phyloP scores from a whole-genome alignment of 2,797 vertebrate genomes.

The Rhabdophis nuchalis region DNA sequence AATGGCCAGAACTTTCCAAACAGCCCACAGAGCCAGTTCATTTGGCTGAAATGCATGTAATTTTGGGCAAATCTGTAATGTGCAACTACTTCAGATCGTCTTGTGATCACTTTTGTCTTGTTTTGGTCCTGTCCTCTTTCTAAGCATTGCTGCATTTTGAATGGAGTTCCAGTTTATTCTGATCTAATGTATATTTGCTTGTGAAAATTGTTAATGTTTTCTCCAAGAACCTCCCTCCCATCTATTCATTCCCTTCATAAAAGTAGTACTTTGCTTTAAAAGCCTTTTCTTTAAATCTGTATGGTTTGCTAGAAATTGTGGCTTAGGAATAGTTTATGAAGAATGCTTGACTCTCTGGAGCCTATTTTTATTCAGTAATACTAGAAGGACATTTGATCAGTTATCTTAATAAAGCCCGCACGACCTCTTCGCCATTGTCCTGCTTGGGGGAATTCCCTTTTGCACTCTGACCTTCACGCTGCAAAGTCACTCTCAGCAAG shows the following conservation, averaged over 20 bases:
- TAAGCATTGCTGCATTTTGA: neutral
- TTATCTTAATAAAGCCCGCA: neutral
- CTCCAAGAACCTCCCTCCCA: neutral
- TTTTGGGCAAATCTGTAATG: neutral
- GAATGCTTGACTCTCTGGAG: neutral
- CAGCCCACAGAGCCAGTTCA: neutral
- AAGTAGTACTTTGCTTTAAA: neutral
- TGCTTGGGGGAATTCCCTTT: neutral
- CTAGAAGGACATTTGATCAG: neutral
- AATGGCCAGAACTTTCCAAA: too few species aligned
- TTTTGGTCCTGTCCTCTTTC: neutral
- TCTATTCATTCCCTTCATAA: neutral
- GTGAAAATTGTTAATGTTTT: neutral
- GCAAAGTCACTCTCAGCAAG: neutral
- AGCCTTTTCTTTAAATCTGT: neutral
- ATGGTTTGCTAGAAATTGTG: neutral
- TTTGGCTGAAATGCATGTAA: neutral
- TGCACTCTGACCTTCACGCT: neutral
- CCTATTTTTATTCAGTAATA: neutral
- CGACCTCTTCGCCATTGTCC: neutral
- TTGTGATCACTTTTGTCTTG: neutral
- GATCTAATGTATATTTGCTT: neutral
- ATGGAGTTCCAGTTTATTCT: neutral
- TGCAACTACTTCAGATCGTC: neutral
- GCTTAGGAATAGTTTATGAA: neutral